Evolutionary conservation across 2,113 vertebrate genomes (phyloP), one percentile per base, ranked within the genome.

Genomic region (Chrysemys picta): DNA sequence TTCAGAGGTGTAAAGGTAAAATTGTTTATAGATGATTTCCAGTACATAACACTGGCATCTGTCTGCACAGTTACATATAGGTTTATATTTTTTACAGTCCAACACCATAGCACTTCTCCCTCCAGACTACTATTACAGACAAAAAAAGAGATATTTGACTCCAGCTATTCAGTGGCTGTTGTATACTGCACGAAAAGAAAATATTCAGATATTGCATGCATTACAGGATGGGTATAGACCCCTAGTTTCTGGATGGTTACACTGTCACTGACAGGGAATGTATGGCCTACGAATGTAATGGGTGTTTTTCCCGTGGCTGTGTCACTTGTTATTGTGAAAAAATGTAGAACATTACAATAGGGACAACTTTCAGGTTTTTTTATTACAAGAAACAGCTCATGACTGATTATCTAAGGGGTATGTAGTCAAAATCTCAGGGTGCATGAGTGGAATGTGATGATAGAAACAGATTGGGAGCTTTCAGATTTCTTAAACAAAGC

Each of bases 21-120:
- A 4, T 1, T 0, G 31, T 79, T 4, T 22, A 19, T 29, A 82
- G 29, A 75, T 84, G 29, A n/a, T 13, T 84, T 90, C 65, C 25
- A 80, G 31, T 75, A 69, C 24, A 10, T 2, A 45, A 0, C 3
- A 0, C 35, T 35, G 75, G 35, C 27, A 9, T 78, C n/a, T 45
- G 2, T 7, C 83, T 93, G 27, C 17, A 54, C 19, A 3, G 78
- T 11, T 12, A 4, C 42, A 27, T 50, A 78, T 2, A 53, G 82
- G 8, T 76, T 89, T 49, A 31, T 38, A 1, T 78, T 89, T 16
- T 16, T 9, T 93, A 89, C 88, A 9, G 3, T 16, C 59, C 80
- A 49, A 69, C 2, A 2, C 25, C 5, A 5, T 62, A 78, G 10
- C 0, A 0, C 7, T 72, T 29, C 25, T 76, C 57, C 14, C 4